Percentiles rank a stretch among this genome's conserved stretches.
phyloP scores from a whole-genome alignment of 2,113 vertebrate genomes.

The Zingel zingel region DNA sequence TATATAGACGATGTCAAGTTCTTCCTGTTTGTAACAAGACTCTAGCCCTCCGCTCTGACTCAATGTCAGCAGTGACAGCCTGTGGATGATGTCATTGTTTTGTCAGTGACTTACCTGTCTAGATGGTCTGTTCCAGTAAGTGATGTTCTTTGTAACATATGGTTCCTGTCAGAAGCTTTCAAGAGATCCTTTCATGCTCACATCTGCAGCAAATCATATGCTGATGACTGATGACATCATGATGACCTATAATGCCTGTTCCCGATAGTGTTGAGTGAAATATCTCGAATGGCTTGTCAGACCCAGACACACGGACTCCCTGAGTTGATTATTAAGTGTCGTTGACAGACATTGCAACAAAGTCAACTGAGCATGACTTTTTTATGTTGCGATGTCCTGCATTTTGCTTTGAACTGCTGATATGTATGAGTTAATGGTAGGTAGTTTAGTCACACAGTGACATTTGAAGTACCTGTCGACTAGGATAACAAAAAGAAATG shows the following conservation, averaged over 20 bases:
- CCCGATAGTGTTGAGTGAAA: conserved; percentile 62
- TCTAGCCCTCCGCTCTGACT: conserved; percentile 42
- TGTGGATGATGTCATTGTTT: conserved; percentile 62
- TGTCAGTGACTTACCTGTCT: conserved; percentile 63
- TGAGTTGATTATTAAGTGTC: conserved; percentile 48
- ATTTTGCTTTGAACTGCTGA: neutral
- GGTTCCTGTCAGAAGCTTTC: conserved; percentile 53
- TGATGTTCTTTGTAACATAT: conserved; percentile 56
- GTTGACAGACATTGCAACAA: conserved; percentile 36
- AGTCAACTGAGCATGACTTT: conserved; percentile 6
- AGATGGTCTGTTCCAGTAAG: conserved; percentile 50
- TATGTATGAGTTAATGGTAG: neutral
- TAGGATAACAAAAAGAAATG: neutral
- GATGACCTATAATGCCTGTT: conserved; percentile 60
- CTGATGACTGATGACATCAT: conserved; percentile 73
- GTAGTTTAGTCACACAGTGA: neutral
- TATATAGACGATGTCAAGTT: conserved; percentile 21
- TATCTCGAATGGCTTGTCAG: conserved; percentile 38
- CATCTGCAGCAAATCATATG: conserved; percentile 72
- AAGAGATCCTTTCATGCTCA: conserved; percentile 31
- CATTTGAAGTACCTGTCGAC: neutral
- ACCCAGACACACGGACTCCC: conserved; percentile 58
- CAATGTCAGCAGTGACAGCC: conserved; percentile 21
- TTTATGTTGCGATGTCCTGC: neutral
- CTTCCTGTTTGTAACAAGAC: conserved; percentile 52